Conservation (phyloP, 2,113 vertebrate genomes). For the Scortum barcoo region DNA sequence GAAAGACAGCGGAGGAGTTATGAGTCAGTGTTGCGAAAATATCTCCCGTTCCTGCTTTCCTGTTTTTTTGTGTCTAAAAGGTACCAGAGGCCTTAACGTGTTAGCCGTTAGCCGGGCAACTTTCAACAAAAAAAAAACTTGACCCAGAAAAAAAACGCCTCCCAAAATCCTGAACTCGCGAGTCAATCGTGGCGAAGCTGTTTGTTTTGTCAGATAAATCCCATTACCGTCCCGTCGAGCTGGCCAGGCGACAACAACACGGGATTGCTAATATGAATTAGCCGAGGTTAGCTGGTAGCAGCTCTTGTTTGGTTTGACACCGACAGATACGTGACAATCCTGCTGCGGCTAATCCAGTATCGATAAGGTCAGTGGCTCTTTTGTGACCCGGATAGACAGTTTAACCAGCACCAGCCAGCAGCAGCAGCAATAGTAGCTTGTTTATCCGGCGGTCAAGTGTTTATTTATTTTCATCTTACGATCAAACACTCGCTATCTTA, state of each 20-base stretch:
- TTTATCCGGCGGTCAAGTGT: conserved; percentile 8
- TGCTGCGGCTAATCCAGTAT: conserved; percentile 24
- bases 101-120: conserved; percentile 58
- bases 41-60: conserved; percentile 82
- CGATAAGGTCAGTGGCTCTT: conserved; percentile 38
- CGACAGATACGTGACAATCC: conserved; percentile 66
- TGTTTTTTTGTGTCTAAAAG: conserved; percentile 83
- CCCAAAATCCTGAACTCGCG: background rate
- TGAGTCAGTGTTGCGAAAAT: conserved; percentile 71
- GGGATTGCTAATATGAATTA: conserved; percentile 72
- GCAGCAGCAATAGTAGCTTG: too few relatives aligned
- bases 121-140: conserved; percentile 33
- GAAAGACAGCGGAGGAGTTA: conserved; percentile 55
- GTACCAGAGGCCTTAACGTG: conserved; percentile 78
- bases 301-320: conserved; percentile 74
- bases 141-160: background rate
- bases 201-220: conserved; percentile 15
- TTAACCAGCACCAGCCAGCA: background rate
- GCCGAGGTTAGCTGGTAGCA: conserved; percentile 70
- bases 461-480: conserved; percentile 51
- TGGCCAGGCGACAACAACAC: conserved; percentile 62
- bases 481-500: conserved; percentile 45
- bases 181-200: background rate
- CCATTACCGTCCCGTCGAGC: conserved; percentile 29
- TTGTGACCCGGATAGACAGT: background rate